Percentiles rank a stretch among this genome's conserved stretches.
Conservation (phyloP, 1,140 invertebrate genomes). For the Phymorhynchus buccinoides region DNA sequence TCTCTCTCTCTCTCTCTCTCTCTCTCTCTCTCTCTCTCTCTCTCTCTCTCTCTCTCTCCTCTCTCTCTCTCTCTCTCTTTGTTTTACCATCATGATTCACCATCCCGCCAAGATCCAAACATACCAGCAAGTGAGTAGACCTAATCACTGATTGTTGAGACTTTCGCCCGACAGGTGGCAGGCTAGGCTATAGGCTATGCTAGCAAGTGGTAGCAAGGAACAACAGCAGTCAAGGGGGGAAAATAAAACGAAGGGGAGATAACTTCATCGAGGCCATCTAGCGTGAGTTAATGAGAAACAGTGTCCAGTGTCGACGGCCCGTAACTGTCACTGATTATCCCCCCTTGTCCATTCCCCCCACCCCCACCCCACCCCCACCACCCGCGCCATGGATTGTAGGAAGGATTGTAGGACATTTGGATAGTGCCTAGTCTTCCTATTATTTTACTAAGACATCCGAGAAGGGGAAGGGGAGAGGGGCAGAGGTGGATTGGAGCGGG, state of each 20-base stretch:
- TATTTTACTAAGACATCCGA: no score
- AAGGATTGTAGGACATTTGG: no score
- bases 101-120: no score
- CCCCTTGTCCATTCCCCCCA: no score
- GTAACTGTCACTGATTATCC: neutral
- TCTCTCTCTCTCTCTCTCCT: neutral
- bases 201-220: no score
- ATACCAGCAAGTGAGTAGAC: no score
- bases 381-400: neutral
- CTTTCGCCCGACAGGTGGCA: neutral
- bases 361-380: no score
- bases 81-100: neutral
- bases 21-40: neutral
- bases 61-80: neutral
- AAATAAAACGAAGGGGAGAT: neutral
- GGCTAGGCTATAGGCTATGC: no score
- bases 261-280: neutral
- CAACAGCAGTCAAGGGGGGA: neutral
- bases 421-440: no score
- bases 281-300: constrained; percentile 6
- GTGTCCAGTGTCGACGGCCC: neutral
- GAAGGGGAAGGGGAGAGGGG: neutral
- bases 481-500: neutral
- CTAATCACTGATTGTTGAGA: no score
- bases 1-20: neutral